phyloP scores from a whole-genome alignment of 1,140 invertebrate species.

The Chrysoperla carnea region DNA sequence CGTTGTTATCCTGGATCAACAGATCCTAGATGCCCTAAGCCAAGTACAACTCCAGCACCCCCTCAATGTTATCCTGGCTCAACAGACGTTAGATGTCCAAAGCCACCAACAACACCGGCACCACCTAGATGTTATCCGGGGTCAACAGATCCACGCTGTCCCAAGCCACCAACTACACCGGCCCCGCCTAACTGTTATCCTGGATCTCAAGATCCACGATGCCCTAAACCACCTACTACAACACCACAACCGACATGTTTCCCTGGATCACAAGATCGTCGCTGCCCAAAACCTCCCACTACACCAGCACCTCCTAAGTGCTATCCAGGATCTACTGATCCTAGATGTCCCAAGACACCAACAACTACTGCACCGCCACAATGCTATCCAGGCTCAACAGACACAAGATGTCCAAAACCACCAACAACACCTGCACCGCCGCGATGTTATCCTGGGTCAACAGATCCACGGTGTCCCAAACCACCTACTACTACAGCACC shows the following conservation, averaged over 20 bases:
- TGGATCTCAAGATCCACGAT: slow-evolving; percentile 20
- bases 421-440: slow-evolving; percentile 10
- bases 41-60: slow-evolving; percentile 10
- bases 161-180: slow-evolving; percentile 8
- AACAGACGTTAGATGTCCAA: slow-evolving; percentile 18
- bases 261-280: slow-evolving; percentile 13
- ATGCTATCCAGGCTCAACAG: slow-evolving; percentile 19
- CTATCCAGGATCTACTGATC: slow-evolving; percentile 23
- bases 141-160: slow-evolving; percentile 11
- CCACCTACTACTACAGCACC: slow-evolving; percentile 12
- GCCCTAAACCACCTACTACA: slow-evolving; percentile 12
- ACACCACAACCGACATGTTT: slow-evolving; percentile 13
- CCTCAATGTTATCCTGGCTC: slow-evolving; percentile 17
- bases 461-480: slow-evolving; percentile 23
- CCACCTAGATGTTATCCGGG: slow-evolving; percentile 14
- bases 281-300: slow-evolving; percentile 10
- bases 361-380: slow-evolving; percentile 10
- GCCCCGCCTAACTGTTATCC: slow-evolving; percentile 14
- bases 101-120: slow-evolving; percentile 4
- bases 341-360: slow-evolving; percentile 7
- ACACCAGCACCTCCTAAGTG: slow-evolving; percentile 11
- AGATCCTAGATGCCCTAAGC: slow-evolving; percentile 21
- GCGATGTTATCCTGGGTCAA: slow-evolving; percentile 18
- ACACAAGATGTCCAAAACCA: slow-evolving; percentile 18
- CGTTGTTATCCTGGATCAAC: slow-evolving; percentile 17